Evolutionary conservation across 2,113 vertebrate genomes (phyloP), one percentile per base, ranked within the genome.

Genomic region (Psilopogon haemacephalus): DNA sequence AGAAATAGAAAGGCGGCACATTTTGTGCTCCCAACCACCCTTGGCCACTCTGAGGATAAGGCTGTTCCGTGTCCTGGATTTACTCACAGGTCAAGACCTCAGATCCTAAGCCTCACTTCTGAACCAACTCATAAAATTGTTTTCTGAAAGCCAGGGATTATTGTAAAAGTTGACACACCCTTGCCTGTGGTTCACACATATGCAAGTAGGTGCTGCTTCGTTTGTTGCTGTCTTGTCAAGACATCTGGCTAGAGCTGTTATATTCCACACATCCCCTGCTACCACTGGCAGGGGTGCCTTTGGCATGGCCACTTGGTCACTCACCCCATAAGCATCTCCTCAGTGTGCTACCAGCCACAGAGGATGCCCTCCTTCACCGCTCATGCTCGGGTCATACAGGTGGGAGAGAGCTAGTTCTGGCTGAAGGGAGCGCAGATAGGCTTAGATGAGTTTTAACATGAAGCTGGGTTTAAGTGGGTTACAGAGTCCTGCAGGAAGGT

Each of bases 81-180:
- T 82, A 54, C 50, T 82, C 35, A 54, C 4, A 5, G 80, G 88
- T 97, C 86, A 85, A 69, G 90, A 64, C 77, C 86, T 95, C 8
- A 4, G 69, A 76, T 79, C 83, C 12, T 80, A 72, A 92, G 55
- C 73, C 63, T 73, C 63, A 60, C 75, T 77, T 85, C 68, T 85
- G 59, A 69, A 54, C 67, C 0, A 48, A 85, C 68, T 60, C 89
- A 74, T 94, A 80, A 87, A 82, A 44, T 0, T 9, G 59, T 37
- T 89, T 93, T 94, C 68, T 77, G 87, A 59, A 69, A 79, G 55
- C 37, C 80, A 21, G 33, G 35, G 62, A 86, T 46, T 5, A 46
- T 4, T 72, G 68, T 89, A 93, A 84, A 94, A 76, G 65, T 3
- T 76, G 88, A 40, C 91, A 88, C 96, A 60, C 89, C 82, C 75